Evolutionary conservation across 2,888 invertebrate species (phyloP).

Genomic region (Pasiphila rectangulata): DNA sequence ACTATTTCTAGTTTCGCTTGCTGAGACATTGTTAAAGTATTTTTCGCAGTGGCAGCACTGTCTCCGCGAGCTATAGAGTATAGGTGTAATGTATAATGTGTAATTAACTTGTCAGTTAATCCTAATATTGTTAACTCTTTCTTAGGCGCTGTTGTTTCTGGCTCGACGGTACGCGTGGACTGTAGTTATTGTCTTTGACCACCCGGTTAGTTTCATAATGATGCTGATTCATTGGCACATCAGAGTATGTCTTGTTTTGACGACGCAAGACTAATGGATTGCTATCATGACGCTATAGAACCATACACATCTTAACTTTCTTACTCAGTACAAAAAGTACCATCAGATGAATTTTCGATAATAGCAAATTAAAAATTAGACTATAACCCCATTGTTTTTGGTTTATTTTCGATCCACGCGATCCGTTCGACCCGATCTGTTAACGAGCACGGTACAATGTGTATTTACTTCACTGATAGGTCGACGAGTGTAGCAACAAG

Average conservation of each 20-base stretch:
- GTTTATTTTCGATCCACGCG: conserved; percentile 44
- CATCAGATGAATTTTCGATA: no score
- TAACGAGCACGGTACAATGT: conserved; percentile 63
- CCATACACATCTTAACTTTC: no score
- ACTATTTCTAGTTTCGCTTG: conserved; percentile 55
- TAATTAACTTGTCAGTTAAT: conserved; percentile 70
- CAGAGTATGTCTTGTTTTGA: no score
- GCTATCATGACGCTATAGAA: no score
- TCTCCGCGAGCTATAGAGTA: conserved; percentile 55
- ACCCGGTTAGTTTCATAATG: conserved; percentile 15
- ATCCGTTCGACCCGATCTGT: conserved; percentile 60
- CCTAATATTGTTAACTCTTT: conserved; percentile 79
- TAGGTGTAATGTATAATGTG: conserved; percentile 60
- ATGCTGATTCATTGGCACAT: no score
- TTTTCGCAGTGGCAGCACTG: conserved; percentile 26
- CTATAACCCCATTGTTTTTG: no score
- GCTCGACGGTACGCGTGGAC: conserved; percentile 57
- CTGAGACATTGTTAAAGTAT: conserved; percentile 47
- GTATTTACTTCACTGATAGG: conserved; percentile 68
- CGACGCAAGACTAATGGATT: no score
- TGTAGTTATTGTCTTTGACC: conserved; percentile 11
- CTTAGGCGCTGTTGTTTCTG: conserved; percentile 78
- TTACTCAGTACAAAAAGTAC: no score
- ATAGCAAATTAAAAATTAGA: no score
- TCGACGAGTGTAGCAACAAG: conserved; percentile 57